Conservation (phyloP, 92 coral and sea anemone species). For the Epizoanthus fatuus region DNA sequence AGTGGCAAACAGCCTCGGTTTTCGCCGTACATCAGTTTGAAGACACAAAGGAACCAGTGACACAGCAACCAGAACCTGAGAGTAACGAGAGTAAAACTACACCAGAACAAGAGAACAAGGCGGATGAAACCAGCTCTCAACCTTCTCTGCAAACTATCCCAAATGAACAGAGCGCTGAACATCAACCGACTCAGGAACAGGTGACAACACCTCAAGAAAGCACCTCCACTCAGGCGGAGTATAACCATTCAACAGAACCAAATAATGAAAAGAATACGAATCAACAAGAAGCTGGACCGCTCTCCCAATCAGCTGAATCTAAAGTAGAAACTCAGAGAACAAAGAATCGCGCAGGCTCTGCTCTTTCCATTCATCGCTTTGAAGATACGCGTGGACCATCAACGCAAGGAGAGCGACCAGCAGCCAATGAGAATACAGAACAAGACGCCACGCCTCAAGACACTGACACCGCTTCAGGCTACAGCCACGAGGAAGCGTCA, state of each 20-base stretch:
- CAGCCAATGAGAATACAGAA: background rate
- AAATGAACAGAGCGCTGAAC: background rate
- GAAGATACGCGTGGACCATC: slow-evolving; percentile 7
- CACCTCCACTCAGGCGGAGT: too few species aligned
- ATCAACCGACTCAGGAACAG: background rate
- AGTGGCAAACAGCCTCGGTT: background rate
- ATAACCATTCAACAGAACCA: too few species aligned
- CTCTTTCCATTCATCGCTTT: background rate
- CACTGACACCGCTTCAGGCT: too few species aligned
- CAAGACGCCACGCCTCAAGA: background rate
- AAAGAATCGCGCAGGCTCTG: background rate
- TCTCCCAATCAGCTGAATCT: background rate
- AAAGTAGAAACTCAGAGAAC: background rate
- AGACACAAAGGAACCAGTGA: background rate
- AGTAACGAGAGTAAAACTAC: background rate
- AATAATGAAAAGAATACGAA: background rate
- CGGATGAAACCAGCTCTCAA: too few species aligned
- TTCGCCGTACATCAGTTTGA: background rate
- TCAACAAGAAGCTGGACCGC: background rate
- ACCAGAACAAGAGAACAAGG: background rate
- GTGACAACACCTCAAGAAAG: background rate
- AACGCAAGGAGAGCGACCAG: background rate
- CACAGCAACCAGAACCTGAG: background rate
- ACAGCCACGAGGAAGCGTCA: background rate
- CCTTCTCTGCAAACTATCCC: background rate